Evolutionary conservation across 1,140 invertebrate genomes (phyloP).

Genomic region (Rhizoglyphus robini): DNA sequence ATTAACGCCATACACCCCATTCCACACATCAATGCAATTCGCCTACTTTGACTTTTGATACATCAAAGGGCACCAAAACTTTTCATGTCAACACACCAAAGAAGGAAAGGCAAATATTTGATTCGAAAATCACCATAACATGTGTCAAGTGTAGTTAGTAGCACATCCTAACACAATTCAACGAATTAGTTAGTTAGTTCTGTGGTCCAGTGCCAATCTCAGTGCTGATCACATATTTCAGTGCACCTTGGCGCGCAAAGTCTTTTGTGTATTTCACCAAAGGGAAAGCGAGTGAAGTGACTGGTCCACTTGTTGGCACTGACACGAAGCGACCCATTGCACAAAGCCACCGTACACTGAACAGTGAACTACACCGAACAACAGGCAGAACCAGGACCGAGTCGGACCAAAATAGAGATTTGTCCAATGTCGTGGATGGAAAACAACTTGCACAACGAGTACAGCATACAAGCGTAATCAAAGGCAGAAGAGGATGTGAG

Average conservation of each 20-base stretch:
- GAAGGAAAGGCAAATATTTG: too few relatives aligned
- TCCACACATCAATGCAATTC: too few relatives aligned
- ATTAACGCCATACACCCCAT: too few relatives aligned
- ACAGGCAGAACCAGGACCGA: too few relatives aligned
- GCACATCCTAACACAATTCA: too few relatives aligned
- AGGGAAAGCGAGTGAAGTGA: slow-evolving; percentile 29
- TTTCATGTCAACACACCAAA: too few relatives aligned
- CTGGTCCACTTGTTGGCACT: not conserved
- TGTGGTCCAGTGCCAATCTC: slow-evolving; percentile 55
- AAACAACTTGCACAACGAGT: slow-evolving; percentile 60
- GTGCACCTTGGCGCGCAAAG: slow-evolving; percentile 38
- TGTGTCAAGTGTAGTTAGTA: too few relatives aligned
- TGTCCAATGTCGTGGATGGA: slow-evolving; percentile 50
- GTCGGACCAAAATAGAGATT: slow-evolving; percentile 45
- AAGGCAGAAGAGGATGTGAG: slow-evolving; percentile 96
- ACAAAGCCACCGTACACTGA: slow-evolving; percentile 90
- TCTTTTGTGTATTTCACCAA: slow-evolving; percentile 19
- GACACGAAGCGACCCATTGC: slow-evolving; percentile 68
- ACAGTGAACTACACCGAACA: too few relatives aligned
- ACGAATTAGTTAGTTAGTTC: too few relatives aligned
- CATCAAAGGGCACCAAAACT: too few relatives aligned
- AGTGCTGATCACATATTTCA: slow-evolving; percentile 74
- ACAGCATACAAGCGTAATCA: slow-evolving; percentile 78
- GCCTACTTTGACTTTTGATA: too few relatives aligned
- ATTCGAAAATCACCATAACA: too few relatives aligned